Evolutionary conservation across 2,113 vertebrate genomes (phyloP).

Genomic region (Paralichthys olivaceus): DNA sequence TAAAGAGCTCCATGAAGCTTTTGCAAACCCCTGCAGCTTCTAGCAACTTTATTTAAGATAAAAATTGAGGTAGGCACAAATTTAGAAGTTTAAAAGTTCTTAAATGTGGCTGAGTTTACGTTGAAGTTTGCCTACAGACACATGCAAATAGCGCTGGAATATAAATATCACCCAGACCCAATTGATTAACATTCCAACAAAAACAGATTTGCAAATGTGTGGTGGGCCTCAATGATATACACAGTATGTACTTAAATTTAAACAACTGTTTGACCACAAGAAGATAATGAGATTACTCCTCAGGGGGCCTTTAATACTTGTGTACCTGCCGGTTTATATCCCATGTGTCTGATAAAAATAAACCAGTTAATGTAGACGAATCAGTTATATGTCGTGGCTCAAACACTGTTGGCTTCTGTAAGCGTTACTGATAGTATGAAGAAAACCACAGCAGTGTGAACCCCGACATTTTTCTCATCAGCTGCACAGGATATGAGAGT

Average conservation of each 20-base stretch:
- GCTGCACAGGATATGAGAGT: slow-evolving; percentile 30
- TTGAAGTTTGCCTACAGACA: not conserved
- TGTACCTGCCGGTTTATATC: not conserved
- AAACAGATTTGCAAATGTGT: not conserved
- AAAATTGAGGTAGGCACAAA: too few species aligned
- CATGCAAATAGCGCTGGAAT: not conserved
- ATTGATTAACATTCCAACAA: not conserved
- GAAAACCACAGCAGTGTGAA: not conserved
- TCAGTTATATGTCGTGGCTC: not conserved
- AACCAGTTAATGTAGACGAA: not conserved
- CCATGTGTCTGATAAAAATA: not conserved
- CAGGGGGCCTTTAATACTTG: not conserved
- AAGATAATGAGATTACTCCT: slow-evolving; percentile 5
- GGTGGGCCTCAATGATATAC: not conserved
- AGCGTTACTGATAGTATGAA: not conserved
- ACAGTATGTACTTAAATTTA: not conserved
- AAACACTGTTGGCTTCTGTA: not conserved
- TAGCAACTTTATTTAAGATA: not conserved
- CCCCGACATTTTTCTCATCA: not conserved
- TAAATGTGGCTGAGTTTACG: too few species aligned
- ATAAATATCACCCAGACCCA: not conserved
- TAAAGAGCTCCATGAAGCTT: not conserved
- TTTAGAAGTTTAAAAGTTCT: too few species aligned
- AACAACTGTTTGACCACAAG: not conserved
- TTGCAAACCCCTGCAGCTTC: not conserved